phyloP scores from a whole-genome alignment of 2,888 invertebrate species.

The Hydriomena furcata region DNA sequence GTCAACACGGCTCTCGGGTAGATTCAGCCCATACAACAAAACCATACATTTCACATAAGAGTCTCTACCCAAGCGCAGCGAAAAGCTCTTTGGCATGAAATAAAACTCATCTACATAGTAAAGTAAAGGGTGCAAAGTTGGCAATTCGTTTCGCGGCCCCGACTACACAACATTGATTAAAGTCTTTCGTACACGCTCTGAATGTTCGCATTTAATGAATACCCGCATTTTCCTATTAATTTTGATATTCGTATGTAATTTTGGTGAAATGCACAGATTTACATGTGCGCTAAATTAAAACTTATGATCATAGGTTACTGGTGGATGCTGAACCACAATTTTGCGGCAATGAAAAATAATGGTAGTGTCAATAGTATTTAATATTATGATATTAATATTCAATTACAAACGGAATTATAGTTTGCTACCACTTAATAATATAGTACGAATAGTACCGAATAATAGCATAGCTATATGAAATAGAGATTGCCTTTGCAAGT shows the following conservation, averaged over 20 bases:
- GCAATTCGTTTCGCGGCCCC: slow-evolving; percentile 51
- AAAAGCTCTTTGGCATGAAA: slow-evolving; percentile 31
- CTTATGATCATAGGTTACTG: slow-evolving; percentile 36
- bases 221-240: slow-evolving; percentile 50
- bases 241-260: slow-evolving; percentile 50
- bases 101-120: slow-evolving; percentile 59
- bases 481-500: neutral
- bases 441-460: slow-evolving; percentile 1
- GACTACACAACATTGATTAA: slow-evolving; percentile 58
- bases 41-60: no score
- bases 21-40: no score
- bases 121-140: slow-evolving; percentile 40
- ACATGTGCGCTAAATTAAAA: slow-evolving; percentile 34
- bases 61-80: slow-evolving; percentile 1
- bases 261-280: slow-evolving; percentile 42
- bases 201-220: slow-evolving; percentile 54
- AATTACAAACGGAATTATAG: slow-evolving; percentile 20
- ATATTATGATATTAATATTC: slow-evolving; percentile 33
- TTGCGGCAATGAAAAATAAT: slow-evolving; percentile 35
- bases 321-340: slow-evolving; percentile 25
- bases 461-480: neutral
- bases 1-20: no score
- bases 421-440: slow-evolving; percentile 20
- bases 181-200: slow-evolving; percentile 57
- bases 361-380: slow-evolving; percentile 29